These are phyloP conservation scores for Phrynosoma blainvillii DNA, from an alignment of 2,113 vertebrate species.

Conservation along the genomic window DNA sequence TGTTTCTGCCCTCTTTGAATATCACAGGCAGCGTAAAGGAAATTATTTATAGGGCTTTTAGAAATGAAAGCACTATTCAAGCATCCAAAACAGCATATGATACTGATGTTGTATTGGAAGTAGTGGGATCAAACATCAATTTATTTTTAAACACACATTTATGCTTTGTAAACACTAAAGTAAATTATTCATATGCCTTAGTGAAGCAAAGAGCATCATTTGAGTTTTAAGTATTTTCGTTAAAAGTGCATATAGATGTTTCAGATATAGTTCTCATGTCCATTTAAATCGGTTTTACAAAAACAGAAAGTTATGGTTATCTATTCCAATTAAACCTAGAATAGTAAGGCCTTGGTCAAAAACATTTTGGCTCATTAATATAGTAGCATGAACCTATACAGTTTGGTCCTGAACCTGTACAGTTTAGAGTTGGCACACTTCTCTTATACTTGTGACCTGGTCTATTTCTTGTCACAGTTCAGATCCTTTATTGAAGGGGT, in stretches of 20 bases:
- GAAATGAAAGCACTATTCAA: conserved; percentile 16
- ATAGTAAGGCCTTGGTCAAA: background rate
- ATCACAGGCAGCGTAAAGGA: background rate
- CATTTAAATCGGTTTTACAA: conserved; percentile 3
- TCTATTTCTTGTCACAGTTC: background rate
- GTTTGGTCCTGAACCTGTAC: too few relatives aligned
- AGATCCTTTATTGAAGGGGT: background rate
- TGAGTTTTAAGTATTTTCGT: background rate
- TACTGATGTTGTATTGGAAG: background rate
- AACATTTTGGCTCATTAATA: background rate
- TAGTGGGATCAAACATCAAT: conserved; percentile 24
- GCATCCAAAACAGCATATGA: background rate
- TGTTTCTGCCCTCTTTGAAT: conserved; percentile 24
- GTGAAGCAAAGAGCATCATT: background rate
- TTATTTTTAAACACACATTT: background rate
- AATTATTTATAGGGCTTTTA: conserved; percentile 37
- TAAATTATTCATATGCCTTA: background rate
- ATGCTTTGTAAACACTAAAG: background rate
- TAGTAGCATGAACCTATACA: background rate
- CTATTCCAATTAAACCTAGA: background rate
- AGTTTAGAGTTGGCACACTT: background rate
- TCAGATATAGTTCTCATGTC: background rate
- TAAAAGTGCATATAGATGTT: background rate
- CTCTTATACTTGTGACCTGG: background rate
- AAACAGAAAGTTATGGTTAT: background rate